Evolutionary conservation across 1,140 invertebrate genomes (phyloP).

Genomic region (Eulimnadia texana): DNA sequence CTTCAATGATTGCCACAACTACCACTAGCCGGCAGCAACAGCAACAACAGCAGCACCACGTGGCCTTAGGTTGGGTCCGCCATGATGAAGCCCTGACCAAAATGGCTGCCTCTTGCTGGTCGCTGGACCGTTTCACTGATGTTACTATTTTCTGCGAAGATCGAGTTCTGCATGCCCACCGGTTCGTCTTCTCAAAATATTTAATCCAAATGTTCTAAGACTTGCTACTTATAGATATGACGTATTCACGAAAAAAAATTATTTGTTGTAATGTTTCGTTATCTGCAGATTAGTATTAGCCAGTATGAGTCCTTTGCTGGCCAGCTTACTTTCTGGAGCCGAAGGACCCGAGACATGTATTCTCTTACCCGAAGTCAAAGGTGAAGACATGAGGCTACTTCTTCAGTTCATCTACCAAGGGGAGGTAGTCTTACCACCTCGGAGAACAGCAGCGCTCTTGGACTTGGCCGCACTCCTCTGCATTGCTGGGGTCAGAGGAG

Average conservation of each 20-base stretch:
- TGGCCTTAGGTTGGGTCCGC: slow-evolving; percentile 15
- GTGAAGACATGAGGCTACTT: slow-evolving; percentile 16
- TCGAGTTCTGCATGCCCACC: slow-evolving; percentile 16
- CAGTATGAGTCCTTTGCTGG: slow-evolving; percentile 16
- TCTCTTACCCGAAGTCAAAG: slow-evolving; percentile 15
- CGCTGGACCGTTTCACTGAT: slow-evolving; percentile 14
- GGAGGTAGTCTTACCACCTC: slow-evolving; percentile 15
- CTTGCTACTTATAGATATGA: too few species aligned
- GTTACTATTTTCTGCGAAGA: slow-evolving; percentile 17
- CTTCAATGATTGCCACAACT: neutral
- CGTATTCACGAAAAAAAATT: too few species aligned
- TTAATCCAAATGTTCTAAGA: too few species aligned
- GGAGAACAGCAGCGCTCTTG: slow-evolving; percentile 15
- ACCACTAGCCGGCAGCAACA: neutral
- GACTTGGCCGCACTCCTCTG: slow-evolving; percentile 15
- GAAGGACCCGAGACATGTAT: slow-evolving; percentile 10
- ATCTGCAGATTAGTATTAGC: slow-evolving; percentile 16
- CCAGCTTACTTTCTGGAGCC: slow-evolving; percentile 11
- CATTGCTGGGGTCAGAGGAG: slow-evolving; percentile 14
- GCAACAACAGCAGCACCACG: slow-evolving; percentile 11
- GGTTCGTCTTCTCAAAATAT: slow-evolving; percentile 2
- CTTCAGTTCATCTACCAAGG: slow-evolving; percentile 18
- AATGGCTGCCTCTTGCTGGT: slow-evolving; percentile 17
- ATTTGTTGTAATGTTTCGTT: too few species aligned
- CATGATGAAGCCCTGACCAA: slow-evolving; percentile 17